These are phyloP conservation scores for Parthenolecanium corni DNA, from an alignment of 2,888 invertebrate genomes.

Conservation along the genomic window DNA sequence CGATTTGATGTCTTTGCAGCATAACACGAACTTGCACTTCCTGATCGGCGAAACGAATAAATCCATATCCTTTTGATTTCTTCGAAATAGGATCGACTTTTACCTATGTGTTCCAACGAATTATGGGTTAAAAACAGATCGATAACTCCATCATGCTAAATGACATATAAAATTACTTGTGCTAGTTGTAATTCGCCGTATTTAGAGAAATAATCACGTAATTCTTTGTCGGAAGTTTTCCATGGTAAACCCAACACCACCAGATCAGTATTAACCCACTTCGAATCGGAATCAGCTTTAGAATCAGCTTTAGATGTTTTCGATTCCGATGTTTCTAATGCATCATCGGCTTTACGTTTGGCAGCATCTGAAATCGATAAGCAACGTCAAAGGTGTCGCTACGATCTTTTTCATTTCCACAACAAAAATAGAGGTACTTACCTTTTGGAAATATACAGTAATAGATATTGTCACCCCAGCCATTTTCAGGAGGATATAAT, in stretches of 20 bases:
- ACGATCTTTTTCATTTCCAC: too few relatives aligned
- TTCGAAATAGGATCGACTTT: constrained; percentile 26
- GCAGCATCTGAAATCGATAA: constrained; percentile 55
- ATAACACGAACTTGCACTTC: constrained; percentile 92
- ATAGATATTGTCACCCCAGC: constrained; percentile 62
- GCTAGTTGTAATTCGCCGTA: constrained; percentile 96
- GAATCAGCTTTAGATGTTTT: constrained; percentile 56
- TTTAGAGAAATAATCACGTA: constrained; percentile 90
- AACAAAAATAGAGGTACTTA: constrained; percentile 32
- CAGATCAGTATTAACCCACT: constrained; percentile 85
- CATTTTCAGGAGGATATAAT: constrained; percentile 79
- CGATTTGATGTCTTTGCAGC: constrained; percentile 89
- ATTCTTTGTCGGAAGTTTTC: constrained; percentile 93
- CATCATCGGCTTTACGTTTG: constrained; percentile 91
- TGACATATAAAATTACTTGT: constrained; percentile 31
- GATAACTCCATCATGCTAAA: neutral
- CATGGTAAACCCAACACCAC: constrained; percentile 96
- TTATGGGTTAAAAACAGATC: neutral
- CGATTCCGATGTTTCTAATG: constrained; percentile 81
- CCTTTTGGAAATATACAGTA: constrained; percentile 50
- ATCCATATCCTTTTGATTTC: constrained; percentile 91
- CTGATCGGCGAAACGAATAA: constrained; percentile 90
- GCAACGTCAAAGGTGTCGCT: constrained; percentile 26
- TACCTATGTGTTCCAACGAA: constrained; percentile 21
- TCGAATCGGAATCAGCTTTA: constrained; percentile 71